phyloP scores from a whole-genome alignment of 30 jellyfish, hydroid and myxozoan genomes.

The Clytia hemisphaerica region DNA sequence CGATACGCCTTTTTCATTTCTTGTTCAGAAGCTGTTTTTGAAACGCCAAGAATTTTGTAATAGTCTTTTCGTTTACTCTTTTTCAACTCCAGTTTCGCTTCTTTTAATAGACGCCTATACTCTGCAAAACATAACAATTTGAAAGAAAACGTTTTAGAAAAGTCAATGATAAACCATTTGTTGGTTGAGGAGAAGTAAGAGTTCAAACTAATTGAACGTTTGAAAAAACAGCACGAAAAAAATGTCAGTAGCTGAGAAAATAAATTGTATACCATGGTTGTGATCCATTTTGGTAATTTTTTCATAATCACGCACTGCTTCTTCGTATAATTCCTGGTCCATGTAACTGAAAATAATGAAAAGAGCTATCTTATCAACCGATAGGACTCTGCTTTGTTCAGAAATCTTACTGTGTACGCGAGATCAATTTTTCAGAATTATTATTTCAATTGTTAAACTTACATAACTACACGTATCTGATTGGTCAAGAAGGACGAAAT shows the following conservation, averaged over 20 bases:
- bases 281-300: conserved; percentile 60
- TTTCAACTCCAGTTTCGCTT: conserved; percentile 85
- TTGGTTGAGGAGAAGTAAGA: too few species aligned
- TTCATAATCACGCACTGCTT: conserved; percentile 90
- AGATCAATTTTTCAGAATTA: too few species aligned
- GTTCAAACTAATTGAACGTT: not conserved
- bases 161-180: too few species aligned
- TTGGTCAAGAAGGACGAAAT: too few species aligned
- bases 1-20: conserved; percentile 89
- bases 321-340: conserved; percentile 84
- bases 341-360: conserved; percentile 46
- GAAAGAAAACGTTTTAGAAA: not conserved
- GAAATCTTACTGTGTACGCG: too few species aligned
- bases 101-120: conserved; percentile 55
- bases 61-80: conserved; percentile 88
- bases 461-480: too few species aligned
- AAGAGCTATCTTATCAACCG: too few species aligned
- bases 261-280: conserved; percentile 38
- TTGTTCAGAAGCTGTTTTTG: conserved; percentile 66
- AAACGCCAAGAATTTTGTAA: conserved; percentile 69
- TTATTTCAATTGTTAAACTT: too few species aligned
- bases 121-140: conserved; percentile 29
- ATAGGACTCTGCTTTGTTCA: too few species aligned
- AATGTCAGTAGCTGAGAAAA: not conserved
- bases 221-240: not conserved